phyloP scores from a whole-genome alignment of 2,797 vertebrate genomes.

The Schizopygopsis pylzovi region DNA sequence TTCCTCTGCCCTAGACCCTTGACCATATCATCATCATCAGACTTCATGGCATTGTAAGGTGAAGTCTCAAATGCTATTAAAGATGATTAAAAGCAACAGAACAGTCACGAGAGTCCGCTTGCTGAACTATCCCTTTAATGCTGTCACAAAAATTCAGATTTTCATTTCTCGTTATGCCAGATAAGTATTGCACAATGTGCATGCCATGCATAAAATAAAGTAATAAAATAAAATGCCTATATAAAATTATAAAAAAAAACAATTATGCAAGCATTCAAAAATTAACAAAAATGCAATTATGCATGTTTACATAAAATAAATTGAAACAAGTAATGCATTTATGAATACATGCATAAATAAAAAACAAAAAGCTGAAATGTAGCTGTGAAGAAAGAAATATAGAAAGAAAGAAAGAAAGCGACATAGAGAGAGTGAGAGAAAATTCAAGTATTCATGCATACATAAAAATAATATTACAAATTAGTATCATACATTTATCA shows the following conservation, averaged over 20 bases:
- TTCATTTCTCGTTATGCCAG: not conserved
- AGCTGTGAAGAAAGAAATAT: not conserved
- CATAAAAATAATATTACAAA: not conserved
- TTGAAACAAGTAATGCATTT: not conserved
- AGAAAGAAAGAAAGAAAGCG: no score
- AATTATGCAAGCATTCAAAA: not conserved
- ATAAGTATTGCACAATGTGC: not conserved
- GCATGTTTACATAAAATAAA: not conserved
- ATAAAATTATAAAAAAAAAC: not conserved
- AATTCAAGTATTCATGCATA: not conserved
- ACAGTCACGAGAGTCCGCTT: not conserved
- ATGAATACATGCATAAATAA: not conserved
- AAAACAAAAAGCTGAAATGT: not conserved
- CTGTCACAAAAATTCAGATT: not conserved
- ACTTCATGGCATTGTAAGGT: not conserved
- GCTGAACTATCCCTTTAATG: not conserved
- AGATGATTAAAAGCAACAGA: not conserved
- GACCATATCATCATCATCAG: not conserved
- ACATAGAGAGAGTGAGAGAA: no score
- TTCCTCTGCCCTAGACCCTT: not conserved
- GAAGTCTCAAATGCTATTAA: not conserved
- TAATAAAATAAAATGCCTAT: not conserved
- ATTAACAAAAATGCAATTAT: not conserved
- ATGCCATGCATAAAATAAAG: not conserved
- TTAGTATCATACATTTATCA: no score